phyloP scores from a whole-genome alignment of 2,113 vertebrate genomes.

The Pionites leucogaster region DNA sequence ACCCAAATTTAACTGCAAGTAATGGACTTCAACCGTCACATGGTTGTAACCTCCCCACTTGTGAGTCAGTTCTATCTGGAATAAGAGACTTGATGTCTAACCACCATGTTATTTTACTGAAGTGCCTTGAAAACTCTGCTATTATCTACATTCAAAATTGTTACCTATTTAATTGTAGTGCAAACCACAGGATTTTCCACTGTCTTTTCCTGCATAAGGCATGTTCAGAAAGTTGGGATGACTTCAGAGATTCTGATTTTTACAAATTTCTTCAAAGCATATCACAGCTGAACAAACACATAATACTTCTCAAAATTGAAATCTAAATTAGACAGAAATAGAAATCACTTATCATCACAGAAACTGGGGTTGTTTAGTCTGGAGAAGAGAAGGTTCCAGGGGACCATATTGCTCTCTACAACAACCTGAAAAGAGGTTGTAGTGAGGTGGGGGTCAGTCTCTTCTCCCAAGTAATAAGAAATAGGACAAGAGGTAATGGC shows the following conservation, averaged over 20 bases:
- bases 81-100: neutral
- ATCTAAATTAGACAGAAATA: neutral
- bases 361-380: neutral
- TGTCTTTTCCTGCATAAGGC: neutral
- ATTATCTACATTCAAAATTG: neutral
- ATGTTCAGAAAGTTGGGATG: neutral
- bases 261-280: neutral
- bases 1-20: neutral
- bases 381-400: neutral
- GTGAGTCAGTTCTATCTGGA: neutral
- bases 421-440: neutral
- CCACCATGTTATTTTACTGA: neutral
- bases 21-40: neutral
- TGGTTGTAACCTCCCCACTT: neutral
- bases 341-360: neutral
- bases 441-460: neutral
- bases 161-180: neutral
- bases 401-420: neutral
- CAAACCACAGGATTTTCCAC: neutral
- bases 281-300: neutral
- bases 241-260: neutral
- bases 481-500: neutral
- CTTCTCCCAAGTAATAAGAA: neutral
- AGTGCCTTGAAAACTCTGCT: neutral
- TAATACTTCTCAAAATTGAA: neutral